Base-by-base conservation (phyloP, 2,797 vertebrate species). In the Gadopsis marmoratus region DNA sequence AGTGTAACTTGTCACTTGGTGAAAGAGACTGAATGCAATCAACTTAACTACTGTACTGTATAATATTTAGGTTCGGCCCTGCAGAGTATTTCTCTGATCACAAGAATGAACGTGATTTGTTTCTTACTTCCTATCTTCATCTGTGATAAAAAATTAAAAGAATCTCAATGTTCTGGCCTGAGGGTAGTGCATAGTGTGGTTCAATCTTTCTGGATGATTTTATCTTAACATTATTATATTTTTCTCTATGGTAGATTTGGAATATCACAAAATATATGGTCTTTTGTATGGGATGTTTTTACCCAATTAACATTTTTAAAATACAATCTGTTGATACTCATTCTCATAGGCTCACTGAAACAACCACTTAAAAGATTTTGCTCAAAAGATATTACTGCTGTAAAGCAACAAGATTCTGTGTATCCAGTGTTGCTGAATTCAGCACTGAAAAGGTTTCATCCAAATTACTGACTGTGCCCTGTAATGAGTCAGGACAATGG, bases 31-130 rank as follows among this genome's bases (percentile, higher is more conserved):
- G 1, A 9, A 67, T 5, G 31, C 50, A 41, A 31, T 51, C 12
- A 23, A 35, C 39, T 0, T 14, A 14, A 13, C 0, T 3, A 23
- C 26, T 45, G 4, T 23, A 17, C 13, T 23, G 43, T 59, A 17
- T 47, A 26, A 43, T 29, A 14, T 37, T 14, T 59, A 47, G 17
- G 35, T 62, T 63, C 13, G 39, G 47, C 23, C 56, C 53, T 17
- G 31, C 43, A 26, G 29, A 1, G 21, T 48, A 5, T 55, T 63
- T 16, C 35, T 54, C 37, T 47, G 51, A 26, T 64, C 37, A 53
- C 39, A 73, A 43, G 50, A 17, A 54, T 60, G 45, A 66, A 7
- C 26, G n/a, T 47, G 47, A 43, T 66, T 66, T 43, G 54, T 48
- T 55, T 73, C 39, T 48, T 37, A 4, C 48, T 31, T 58, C 7